These are phyloP conservation scores for Myotis vivesi DNA, from an alignment of 2,797 vertebrate species.

Conservation along the genomic window DNA sequence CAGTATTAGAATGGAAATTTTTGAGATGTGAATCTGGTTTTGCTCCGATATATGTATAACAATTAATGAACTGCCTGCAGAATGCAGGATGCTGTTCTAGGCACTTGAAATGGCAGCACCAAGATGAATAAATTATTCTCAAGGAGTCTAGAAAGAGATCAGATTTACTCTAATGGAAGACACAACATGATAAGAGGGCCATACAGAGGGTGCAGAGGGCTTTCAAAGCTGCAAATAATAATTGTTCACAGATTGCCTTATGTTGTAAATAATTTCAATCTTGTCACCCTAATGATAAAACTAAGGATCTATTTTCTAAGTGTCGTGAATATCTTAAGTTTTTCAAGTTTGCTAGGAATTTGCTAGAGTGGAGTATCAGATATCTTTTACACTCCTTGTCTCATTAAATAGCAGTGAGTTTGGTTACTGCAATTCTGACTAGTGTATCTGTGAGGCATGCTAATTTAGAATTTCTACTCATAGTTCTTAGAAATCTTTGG, in stretches of 20 bases:
- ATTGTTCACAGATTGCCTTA: not conserved
- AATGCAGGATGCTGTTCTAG: not conserved
- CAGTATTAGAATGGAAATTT: conserved; percentile 11
- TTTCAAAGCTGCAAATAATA: not conserved
- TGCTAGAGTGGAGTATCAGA: not conserved
- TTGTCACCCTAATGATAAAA: not conserved
- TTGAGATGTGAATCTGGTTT: conserved; percentile 38
- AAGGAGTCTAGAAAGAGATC: not conserved
- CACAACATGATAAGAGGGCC: not conserved
- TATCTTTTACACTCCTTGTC: not conserved
- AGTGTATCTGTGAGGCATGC: not conserved
- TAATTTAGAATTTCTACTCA: not conserved
- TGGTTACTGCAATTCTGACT: not conserved
- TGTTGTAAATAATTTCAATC: not conserved
- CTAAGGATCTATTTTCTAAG: not conserved
- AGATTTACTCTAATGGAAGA: not conserved
- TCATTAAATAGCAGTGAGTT: not conserved
- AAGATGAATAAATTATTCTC: not conserved
- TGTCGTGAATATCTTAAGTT: not conserved
- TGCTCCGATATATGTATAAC: not conserved
- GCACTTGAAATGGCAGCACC: not conserved
- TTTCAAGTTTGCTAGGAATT: conserved; percentile 8
- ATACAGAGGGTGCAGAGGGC: not conserved
- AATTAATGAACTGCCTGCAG: not conserved
- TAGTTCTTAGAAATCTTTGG: not conserved